Evolutionary conservation across 2,113 vertebrate genomes (phyloP), one percentile per base, ranked within the genome.

Genomic region (Psittacula cyanocephala): DNA sequence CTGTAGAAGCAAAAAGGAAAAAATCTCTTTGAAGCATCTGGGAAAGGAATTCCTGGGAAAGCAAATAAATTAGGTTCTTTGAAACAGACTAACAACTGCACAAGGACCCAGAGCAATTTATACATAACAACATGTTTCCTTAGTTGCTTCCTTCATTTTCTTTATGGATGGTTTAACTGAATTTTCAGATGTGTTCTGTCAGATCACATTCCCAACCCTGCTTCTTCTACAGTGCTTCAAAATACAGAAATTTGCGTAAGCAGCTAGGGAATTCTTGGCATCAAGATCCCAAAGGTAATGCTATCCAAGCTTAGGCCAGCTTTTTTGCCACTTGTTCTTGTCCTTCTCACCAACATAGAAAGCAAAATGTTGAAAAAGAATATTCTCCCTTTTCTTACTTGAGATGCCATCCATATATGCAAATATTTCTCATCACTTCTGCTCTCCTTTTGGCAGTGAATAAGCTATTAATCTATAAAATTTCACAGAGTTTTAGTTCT

Each of bases 61-160:
- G 80, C n/a, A 86, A 91, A 92, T 87, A 76, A 89, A 93, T 79
- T 89, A 46, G 84, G 37, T n/a, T 87, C 22, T 86, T 92, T 65
- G 72, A 89, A 95, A 82, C 37, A 78, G 75, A 60, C 16, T 59
- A 47, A 90, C 65, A 31, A 52, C 33, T 82, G 31, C 67, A 60
- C 78, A 22, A 68, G 47, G 70, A 72, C 80, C 53, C 8, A 11
- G 72, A 89, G 75, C 76, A 77, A 60, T 85, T 91, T 79, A 69
- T 74, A 67, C 37, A 31, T 65, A 43, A 39, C 28, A 83, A 31
- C 11, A 44, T 35, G 18, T 91, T 91, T 91, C 37, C 46, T 80
- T 59, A 62, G 55, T 77, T 85, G 28, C 22, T 84, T 79, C 37
- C 22, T 91, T 67, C 17, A 15, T 70, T 75, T 89, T 77, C 10